Evolutionary conservation across 2,888 invertebrate species (phyloP).

Genomic region (Lampropteryx suffumata): DNA sequence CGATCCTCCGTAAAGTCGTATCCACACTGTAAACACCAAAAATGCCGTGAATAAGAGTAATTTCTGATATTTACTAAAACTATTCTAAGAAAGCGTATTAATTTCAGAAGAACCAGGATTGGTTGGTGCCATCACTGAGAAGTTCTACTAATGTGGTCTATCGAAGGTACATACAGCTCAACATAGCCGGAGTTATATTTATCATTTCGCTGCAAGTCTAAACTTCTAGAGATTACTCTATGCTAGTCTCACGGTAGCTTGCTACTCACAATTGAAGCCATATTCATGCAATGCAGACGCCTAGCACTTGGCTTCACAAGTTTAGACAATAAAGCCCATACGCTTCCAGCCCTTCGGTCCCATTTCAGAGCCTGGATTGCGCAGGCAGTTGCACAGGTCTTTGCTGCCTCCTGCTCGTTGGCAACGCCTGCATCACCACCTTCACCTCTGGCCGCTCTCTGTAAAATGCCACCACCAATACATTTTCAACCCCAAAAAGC

Average conservation of each 20-base stretch:
- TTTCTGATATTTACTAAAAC: too few relatives aligned
- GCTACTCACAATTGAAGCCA: slow-evolving; percentile 55
- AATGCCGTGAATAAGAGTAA: neutral
- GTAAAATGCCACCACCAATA: neutral
- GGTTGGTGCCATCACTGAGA: too few relatives aligned
- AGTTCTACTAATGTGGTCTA: too few relatives aligned
- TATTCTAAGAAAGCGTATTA: too few relatives aligned
- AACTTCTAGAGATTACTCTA: too few relatives aligned
- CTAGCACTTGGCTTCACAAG: slow-evolving; percentile 56
- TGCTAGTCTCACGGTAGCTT: too few relatives aligned
- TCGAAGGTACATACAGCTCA: too few relatives aligned
- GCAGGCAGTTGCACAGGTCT: slow-evolving; percentile 53
- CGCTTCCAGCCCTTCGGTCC: slow-evolving; percentile 60
- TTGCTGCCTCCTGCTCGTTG: slow-evolving; percentile 42
- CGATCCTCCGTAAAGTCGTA: slow-evolving; percentile 40
- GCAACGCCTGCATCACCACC: slow-evolving; percentile 42
- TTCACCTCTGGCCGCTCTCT: slow-evolving; percentile 44
- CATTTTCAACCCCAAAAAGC: neutral
- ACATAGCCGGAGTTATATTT: too few relatives aligned
- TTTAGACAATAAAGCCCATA: slow-evolving; percentile 61
- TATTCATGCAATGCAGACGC: slow-evolving; percentile 54
- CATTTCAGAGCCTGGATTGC: slow-evolving; percentile 62
- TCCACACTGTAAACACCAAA: slow-evolving; percentile 52
- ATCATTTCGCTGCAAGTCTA: too few relatives aligned
- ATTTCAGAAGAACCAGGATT: too few relatives aligned